phyloP scores from a whole-genome alignment of 2,888 invertebrate genomes.

The Danaus chrysippus region DNA sequence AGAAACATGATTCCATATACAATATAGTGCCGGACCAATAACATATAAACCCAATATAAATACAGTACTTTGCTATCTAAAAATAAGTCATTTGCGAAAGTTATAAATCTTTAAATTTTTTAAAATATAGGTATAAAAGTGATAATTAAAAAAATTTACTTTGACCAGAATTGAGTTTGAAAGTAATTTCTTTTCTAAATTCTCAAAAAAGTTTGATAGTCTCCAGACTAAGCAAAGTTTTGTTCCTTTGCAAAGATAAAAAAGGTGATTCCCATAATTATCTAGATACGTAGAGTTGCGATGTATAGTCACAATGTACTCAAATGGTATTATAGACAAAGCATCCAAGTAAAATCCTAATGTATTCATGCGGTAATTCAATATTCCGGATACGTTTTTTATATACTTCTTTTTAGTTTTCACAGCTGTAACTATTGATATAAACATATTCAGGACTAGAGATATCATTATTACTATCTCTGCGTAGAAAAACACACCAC shows the following conservation, averaged over 20 bases:
- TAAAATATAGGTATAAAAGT: neutral
- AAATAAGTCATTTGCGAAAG: conserved; percentile 20
- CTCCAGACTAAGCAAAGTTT: conserved; percentile 75
- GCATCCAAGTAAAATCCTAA: conserved; percentile 75
- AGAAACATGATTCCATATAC: conserved; percentile 74
- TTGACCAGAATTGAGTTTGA: conserved; percentile 63
- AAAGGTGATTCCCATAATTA: conserved; percentile 63
- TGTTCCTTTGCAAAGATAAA: conserved; percentile 72
- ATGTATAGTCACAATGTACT: conserved; percentile 67
- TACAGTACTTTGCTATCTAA: conserved; percentile 67
- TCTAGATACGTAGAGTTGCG: conserved; percentile 54
- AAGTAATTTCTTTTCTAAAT: conserved; percentile 60
- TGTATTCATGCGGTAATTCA: conserved; percentile 64
- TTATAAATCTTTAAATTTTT: conserved; percentile 11
- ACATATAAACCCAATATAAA: conserved; percentile 64
- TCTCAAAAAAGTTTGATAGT: conserved; percentile 66
- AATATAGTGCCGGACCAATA: conserved; percentile 77
- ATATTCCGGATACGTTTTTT: conserved; percentile 54
- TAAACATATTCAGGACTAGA: conserved; percentile 61
- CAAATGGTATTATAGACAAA: conserved; percentile 69
- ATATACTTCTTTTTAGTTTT: conserved; percentile 65
- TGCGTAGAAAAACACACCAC: conserved; percentile 54
- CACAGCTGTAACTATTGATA: conserved; percentile 69
- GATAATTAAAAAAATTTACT: conserved; percentile 38
- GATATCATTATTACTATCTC: conserved; percentile 63